Conservation (phyloP, 1,140 invertebrate species). For the Neodiprion lecontei region DNA sequence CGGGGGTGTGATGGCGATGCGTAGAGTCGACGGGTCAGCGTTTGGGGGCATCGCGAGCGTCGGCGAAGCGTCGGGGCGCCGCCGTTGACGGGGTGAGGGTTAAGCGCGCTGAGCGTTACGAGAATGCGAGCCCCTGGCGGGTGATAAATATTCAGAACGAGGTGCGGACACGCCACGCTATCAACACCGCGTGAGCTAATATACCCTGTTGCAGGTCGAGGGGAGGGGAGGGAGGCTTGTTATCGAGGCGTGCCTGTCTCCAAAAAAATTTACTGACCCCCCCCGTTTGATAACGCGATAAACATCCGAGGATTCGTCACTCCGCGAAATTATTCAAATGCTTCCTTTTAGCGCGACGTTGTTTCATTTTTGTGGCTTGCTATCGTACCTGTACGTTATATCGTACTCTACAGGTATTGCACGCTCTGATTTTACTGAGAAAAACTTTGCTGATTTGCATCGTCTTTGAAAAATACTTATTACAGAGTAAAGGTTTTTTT, state of each 20-base stretch:
- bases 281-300: not conserved
- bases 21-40: not conserved
- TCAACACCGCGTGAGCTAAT: slow-evolving; percentile 15
- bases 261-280: not conserved
- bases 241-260: slow-evolving; percentile 2
- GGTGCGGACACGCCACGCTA: slow-evolving; percentile 15
- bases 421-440: too few relatives aligned
- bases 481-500: too few relatives aligned
- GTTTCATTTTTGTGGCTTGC: not conserved
- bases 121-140: slow-evolving; percentile 13
- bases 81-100: slow-evolving; percentile 1
- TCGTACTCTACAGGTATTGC: too few relatives aligned
- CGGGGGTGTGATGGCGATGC: not conserved
- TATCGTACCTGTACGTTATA: too few relatives aligned
- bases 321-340: slow-evolving; percentile 4
- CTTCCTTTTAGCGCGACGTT: not conserved
- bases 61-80: not conserved
- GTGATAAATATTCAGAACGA: slow-evolving; percentile 18
- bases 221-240: not conserved
- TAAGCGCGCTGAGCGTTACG: slow-evolving; percentile 6
- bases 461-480: too few relatives aligned
- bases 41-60: not conserved
- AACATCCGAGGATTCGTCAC: not conserved
- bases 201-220: slow-evolving; percentile 7
- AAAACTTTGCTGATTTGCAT: too few relatives aligned